phyloP scores from a whole-genome alignment of 2,888 invertebrate genomes.

The Caenorhabditis imperialis region DNA sequence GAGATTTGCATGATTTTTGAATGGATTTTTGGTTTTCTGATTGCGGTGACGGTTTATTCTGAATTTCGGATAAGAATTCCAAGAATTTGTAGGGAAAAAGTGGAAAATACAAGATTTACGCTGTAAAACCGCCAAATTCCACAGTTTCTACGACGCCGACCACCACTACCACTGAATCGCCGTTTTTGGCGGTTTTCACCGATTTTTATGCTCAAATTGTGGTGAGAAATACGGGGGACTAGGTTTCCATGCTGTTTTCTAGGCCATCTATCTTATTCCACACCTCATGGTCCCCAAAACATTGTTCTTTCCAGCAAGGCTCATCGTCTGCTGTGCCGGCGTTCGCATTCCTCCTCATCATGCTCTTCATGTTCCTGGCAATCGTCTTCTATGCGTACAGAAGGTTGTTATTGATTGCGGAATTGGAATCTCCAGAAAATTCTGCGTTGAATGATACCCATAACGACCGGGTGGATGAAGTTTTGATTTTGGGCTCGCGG shows the following conservation, averaged over 20 bases:
- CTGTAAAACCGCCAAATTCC: conserved; percentile 4
- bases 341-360: conserved; percentile 43
- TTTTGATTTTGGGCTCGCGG: too few relatives aligned
- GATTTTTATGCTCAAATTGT: conserved; percentile 37
- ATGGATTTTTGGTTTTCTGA: too few relatives aligned
- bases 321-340: conserved; percentile 46
- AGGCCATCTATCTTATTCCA: neutral
- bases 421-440: too few relatives aligned
- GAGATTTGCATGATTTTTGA: neutral
- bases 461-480: too few relatives aligned
- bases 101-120: conserved; percentile 25
- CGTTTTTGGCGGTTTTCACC: conserved; percentile 30
- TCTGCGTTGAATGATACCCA: too few relatives aligned
- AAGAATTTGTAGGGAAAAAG: conserved; percentile 33
- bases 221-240: conserved; percentile 34
- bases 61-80: neutral
- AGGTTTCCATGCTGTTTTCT: too few relatives aligned
- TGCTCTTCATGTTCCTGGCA: conserved; percentile 51
- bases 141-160: conserved; percentile 15
- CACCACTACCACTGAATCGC: conserved; percentile 4
- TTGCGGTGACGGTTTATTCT: conserved; percentile 40
- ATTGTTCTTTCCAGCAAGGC: conserved; percentile 24
- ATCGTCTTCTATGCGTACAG: conserved; percentile 51
- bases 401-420: too few relatives aligned
- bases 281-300: neutral